Conservation (phyloP, 2,888 invertebrate species). For the Hypolimnas misippus region DNA sequence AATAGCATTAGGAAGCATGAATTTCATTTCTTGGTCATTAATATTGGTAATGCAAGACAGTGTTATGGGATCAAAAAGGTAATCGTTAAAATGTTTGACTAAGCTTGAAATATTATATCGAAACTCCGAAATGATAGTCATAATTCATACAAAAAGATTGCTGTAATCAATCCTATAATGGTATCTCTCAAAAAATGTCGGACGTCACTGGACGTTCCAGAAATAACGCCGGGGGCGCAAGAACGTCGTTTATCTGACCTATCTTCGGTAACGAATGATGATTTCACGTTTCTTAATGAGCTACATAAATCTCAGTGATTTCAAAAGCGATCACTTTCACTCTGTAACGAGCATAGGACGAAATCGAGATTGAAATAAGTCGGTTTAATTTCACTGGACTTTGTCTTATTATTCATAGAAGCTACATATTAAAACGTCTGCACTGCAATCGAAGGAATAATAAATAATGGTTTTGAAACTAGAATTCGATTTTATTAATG, state of each 20-base stretch:
- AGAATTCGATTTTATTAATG: too few species aligned
- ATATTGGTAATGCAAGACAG: neutral
- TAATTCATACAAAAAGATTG: constrained; percentile 41
- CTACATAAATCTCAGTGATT: constrained; percentile 54
- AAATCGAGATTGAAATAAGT: constrained; percentile 55
- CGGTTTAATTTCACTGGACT: constrained; percentile 44
- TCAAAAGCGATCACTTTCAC: constrained; percentile 62
- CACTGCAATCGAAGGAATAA: constrained; percentile 20
- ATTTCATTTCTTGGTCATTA: neutral
- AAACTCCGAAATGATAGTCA: constrained; percentile 32
- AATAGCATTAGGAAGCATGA: constrained; percentile 6
- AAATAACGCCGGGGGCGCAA: constrained; percentile 38
- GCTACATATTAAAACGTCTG: too few species aligned
- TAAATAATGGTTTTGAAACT: too few species aligned
- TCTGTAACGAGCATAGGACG: constrained; percentile 52
- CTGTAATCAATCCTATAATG: constrained; percentile 46
- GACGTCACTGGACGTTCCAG: constrained; percentile 42
- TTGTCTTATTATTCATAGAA: constrained; percentile 28
- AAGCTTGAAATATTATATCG: constrained; percentile 31
- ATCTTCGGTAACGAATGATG: constrained; percentile 54
- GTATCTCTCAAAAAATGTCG: constrained; percentile 48
- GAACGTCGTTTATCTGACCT: constrained; percentile 50
- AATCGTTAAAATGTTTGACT: constrained; percentile 22
- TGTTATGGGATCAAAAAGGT: constrained; percentile 16
- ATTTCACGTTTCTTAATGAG: constrained; percentile 52